Conservation (phyloP, 2,888 invertebrate genomes). For the Baronia brevicornis region DNA sequence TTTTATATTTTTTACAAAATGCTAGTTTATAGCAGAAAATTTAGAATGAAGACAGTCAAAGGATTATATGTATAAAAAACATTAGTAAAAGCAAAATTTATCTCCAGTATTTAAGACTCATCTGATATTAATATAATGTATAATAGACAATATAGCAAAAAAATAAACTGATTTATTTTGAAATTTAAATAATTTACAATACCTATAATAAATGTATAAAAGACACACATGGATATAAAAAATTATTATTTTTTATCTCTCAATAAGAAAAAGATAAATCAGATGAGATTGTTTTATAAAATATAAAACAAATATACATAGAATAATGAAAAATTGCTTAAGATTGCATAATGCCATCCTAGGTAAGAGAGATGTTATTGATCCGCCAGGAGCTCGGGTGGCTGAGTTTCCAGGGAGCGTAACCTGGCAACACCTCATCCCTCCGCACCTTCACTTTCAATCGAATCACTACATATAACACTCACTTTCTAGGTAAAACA, state of each 20-base stretch:
- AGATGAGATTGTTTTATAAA: conserved; percentile 12
- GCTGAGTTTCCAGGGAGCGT: conserved; percentile 54
- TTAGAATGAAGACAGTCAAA: no score
- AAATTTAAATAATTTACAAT: not conserved
- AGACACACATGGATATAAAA: no score
- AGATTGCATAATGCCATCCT: conserved; percentile 66
- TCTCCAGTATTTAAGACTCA: no score
- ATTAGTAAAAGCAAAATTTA: no score
- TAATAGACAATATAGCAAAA: no score
- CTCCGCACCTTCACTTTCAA: conserved; percentile 46
- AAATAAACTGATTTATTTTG: no score
- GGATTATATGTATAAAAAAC: no score
- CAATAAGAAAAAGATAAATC: conserved; percentile 1
- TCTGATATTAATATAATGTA: no score
- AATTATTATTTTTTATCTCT: no score
- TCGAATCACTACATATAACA: conserved; percentile 41
- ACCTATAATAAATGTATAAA: no score
- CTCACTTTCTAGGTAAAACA: conserved; percentile 74
- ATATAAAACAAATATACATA: conserved; percentile 15
- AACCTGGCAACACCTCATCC: conserved; percentile 70
- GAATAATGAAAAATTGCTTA: conserved; percentile 21
- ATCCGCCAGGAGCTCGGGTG: conserved; percentile 51
- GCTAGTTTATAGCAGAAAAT: no score
- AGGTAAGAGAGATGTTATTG: conserved; percentile 65
- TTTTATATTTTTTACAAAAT: no score